Evolutionary conservation across 2,797 vertebrate species (phyloP), one percentile per base, ranked within the genome.

Genomic region (Enteromius unitaeniatus): DNA sequence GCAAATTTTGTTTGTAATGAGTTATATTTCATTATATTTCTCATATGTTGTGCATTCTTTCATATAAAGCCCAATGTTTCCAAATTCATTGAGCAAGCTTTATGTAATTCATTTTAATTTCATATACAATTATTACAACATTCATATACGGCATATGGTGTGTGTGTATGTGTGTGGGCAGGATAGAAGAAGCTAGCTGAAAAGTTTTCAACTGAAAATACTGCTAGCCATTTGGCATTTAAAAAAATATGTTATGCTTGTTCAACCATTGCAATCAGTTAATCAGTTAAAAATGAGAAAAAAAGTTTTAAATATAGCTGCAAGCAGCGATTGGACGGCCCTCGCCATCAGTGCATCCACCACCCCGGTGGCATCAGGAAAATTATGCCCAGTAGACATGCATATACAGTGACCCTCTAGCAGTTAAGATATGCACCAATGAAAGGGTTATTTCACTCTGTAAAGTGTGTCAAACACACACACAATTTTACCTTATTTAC

Each of bases 31-130:
- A 87, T 88, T 88, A 88, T 40, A 76, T 78, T 87, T 74, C 81
- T 84, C 78, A 64, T 86, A 79, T 82, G 79, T 68, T 64, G 75
- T 31, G 49, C 55, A 84, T 84, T 84, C 86, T 79, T 88, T 84
- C 85, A 84, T 82, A 79, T 40, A 70, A 76, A 82, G 81, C 78
- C 68, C 81, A 45, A 79, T 86, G 88, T 87, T 88, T 79, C 74
- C 23, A 31, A 37, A 86, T 84, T 84, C 72, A 79, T 62, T 31
- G 82, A 67, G 78, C 42, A 62, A 55, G 87, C 87, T 85, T 87
- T 76, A 84, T 79, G 79, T 75, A 86, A 89, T 87, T 86, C 85
- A 68, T 82, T 87, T 62, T 86, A 86, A 89, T 87, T 89, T 87
- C 79, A 84, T 86, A 84, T 58, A 70, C 74, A 89, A 85, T 86